A percentile compares a stretch with the other conserved stretches of the same genome.
Conservation (phyloP, 2,888 invertebrate species). For the Lydus trimaculatus region DNA sequence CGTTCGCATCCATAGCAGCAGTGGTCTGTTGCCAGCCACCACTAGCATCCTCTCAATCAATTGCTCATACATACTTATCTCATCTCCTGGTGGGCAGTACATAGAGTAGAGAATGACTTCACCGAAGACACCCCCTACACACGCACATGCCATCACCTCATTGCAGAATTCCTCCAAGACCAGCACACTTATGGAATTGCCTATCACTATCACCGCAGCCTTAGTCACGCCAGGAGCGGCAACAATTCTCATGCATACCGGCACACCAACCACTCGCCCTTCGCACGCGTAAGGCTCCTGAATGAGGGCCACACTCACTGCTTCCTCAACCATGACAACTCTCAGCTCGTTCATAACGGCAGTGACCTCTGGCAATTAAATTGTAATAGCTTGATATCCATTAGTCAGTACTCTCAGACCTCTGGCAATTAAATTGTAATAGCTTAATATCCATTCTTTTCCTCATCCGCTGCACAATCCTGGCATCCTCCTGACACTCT, state of each 20-base stretch:
- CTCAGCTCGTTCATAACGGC: constrained; percentile 1
- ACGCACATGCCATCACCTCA: constrained; percentile 14
- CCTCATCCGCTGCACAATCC: no score
- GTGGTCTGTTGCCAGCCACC: background rate
- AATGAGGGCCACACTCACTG: constrained; percentile 1
- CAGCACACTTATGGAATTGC: background rate
- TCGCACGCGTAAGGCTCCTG: constrained; percentile 19
- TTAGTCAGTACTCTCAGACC: background rate
- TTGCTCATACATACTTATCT: background rate
- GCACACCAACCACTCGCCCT: constrained; percentile 23
- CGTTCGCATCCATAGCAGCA: constrained; percentile 39
- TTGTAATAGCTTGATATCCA: background rate
- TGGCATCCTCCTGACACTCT: background rate
- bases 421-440: no score
- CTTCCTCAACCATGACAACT: constrained; percentile 8
- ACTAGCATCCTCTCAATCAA: constrained; percentile 8
- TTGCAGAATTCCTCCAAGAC: background rate
- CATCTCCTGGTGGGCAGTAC: constrained; percentile 27
- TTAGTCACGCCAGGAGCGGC: background rate
- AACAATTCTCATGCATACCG: constrained; percentile 12
- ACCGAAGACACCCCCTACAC: constrained; percentile 27
- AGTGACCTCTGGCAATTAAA: background rate
- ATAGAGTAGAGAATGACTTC: constrained; percentile 29
- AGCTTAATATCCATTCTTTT: no score
- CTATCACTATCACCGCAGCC: constrained; percentile 21